Evolutionary conservation across 2,888 invertebrate genomes (phyloP).

Genomic region (Stenchaetothrips biformis): DNA sequence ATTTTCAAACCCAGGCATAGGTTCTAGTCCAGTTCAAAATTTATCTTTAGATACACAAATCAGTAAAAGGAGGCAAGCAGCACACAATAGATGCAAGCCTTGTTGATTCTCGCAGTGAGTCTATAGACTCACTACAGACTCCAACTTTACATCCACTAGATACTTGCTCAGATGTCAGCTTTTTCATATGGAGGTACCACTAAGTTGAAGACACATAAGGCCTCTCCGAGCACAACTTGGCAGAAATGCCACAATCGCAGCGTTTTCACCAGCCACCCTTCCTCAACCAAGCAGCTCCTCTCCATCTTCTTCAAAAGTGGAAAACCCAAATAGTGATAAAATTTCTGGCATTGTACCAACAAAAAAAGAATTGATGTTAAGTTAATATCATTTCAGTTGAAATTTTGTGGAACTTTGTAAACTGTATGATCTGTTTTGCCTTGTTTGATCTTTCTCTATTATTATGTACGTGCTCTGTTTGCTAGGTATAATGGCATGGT

Average conservation of each 20-base stretch:
- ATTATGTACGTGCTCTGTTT: no score
- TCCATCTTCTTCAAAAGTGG: not conserved
- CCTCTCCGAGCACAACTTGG: constrained; percentile 42
- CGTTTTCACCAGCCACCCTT: not conserved
- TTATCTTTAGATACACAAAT: not conserved
- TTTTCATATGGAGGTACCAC: constrained; percentile 77
- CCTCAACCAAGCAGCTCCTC: not conserved
- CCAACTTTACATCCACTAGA: constrained; percentile 62
- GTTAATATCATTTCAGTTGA: not conserved
- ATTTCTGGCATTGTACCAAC: not conserved
- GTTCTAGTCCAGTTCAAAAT: not conserved
- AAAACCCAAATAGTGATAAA: not conserved
- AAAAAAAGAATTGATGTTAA: not conserved
- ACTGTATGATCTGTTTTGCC: no score
- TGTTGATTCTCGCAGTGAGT: not conserved
- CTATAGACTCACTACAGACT: constrained; percentile 30
- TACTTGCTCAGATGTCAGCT: constrained; percentile 68
- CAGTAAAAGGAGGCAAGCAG: not conserved
- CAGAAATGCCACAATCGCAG: not conserved
- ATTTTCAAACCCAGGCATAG: not conserved
- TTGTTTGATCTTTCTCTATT: no score
- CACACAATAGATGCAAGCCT: not conserved
- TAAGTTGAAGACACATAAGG: constrained; percentile 68
- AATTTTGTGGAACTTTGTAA: no score
- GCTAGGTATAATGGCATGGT: no score